phyloP scores from a whole-genome alignment of 2,888 invertebrate species.

The Lasioglossum leucozonium region DNA sequence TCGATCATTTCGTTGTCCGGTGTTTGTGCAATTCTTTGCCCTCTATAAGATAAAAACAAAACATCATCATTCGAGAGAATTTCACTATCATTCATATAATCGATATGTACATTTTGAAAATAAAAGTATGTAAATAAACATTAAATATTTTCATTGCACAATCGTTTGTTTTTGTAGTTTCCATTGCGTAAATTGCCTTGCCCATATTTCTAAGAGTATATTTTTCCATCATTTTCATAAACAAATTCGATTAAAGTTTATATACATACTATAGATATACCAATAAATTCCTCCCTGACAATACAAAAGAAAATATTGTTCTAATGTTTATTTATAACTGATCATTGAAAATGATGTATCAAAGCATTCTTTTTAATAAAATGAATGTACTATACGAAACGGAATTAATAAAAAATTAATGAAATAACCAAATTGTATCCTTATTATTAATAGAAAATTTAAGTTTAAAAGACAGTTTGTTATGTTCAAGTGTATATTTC shows the following conservation, averaged over 20 bases:
- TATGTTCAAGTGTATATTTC: neutral
- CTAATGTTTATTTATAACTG: neutral
- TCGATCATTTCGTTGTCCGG: slow-evolving; percentile 51
- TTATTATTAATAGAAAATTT: neutral
- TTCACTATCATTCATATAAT: slow-evolving; percentile 42
- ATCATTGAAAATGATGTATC: neutral
- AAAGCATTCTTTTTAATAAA: neutral
- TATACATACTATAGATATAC: neutral
- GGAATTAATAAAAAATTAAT: neutral
- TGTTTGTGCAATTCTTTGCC: slow-evolving; percentile 26
- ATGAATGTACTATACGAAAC: neutral
- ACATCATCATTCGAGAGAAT: slow-evolving; percentile 55
- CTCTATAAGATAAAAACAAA: slow-evolving; percentile 53
- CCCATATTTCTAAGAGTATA: neutral
- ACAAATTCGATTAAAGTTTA: neutral
- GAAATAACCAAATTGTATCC: neutral
- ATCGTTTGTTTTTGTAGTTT: neutral
- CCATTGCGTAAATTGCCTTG: neutral
- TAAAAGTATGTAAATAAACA: neutral
- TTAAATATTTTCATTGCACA: neutral
- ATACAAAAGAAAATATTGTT: neutral
- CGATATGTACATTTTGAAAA: neutral
- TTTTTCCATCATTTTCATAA: neutral
- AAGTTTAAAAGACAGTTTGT: neutral
- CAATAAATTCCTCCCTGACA: neutral